Evolutionary conservation across 2,888 invertebrate species (phyloP).

Genomic region (Chloromyia formosa): DNA sequence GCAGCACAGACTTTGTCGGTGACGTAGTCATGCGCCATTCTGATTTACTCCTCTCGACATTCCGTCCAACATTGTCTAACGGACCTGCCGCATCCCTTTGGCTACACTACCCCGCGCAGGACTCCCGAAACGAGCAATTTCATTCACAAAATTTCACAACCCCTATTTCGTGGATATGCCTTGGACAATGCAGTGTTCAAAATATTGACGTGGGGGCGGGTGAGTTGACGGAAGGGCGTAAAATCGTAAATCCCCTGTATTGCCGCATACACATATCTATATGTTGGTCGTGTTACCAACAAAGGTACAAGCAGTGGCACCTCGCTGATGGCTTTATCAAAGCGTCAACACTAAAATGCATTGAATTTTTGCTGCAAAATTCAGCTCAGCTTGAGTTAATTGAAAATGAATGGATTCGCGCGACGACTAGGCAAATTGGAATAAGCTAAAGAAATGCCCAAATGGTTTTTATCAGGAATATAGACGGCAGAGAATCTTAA

Average conservation of each 20-base stretch:
- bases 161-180: neutral
- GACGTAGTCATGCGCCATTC: constrained; percentile 49
- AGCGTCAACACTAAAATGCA: neutral
- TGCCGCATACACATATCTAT: neutral
- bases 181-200: constrained; percentile 14
- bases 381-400: neutral
- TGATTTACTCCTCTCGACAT: neutral
- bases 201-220: constrained; percentile 4
- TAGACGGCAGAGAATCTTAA: too few species aligned
- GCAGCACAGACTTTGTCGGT: constrained; percentile 1
- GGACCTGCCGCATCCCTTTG: constrained; percentile 5
- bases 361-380: neutral
- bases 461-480: neutral
- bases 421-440: neutral
- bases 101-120: neutral
- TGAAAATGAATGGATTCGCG: neutral
- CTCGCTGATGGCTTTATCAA: neutral
- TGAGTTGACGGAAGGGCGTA: neutral
- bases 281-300: neutral
- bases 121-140: constrained; percentile 41
- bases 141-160: constrained; percentile 48
- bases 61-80: too few species aligned
- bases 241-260: constrained; percentile 22
- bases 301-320: neutral
- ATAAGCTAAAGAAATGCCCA: neutral